phyloP scores from a whole-genome alignment of 1,140 invertebrate species.

The Drosophila truncata region DNA sequence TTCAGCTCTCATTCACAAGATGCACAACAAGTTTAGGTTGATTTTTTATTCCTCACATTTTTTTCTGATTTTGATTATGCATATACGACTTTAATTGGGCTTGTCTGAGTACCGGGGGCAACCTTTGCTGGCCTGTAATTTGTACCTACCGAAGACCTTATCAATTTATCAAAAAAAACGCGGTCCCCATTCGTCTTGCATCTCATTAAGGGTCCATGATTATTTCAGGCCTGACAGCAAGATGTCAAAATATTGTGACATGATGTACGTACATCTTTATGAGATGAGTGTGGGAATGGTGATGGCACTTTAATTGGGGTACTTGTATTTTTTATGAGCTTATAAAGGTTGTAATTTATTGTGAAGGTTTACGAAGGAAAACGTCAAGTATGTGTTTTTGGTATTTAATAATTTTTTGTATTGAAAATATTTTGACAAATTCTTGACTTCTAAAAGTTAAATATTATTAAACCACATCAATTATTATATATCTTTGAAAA shows the following conservation, averaged over 20 bases:
- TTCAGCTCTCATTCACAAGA: constrained; percentile 55
- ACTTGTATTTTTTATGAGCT: neutral
- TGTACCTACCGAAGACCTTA: constrained; percentile 62
- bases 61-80: constrained; percentile 41
- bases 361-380: neutral
- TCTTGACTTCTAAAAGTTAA: neutral
- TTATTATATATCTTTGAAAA: neutral
- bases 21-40: constrained; percentile 70
- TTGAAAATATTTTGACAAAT: neutral
- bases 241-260: constrained; percentile 49
- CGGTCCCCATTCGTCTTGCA: constrained; percentile 58
- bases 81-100: constrained; percentile 64
- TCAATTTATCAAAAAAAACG: constrained; percentile 73
- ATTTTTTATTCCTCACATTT: neutral
- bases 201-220: constrained; percentile 58
- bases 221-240: constrained; percentile 31
- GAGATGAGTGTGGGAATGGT: constrained; percentile 18
- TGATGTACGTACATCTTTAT: constrained; percentile 43
- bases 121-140: constrained; percentile 60
- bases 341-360: neutral
- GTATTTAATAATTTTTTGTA: neutral
- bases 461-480: neutral
- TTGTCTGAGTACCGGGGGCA: constrained; percentile 28
- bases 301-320: constrained; percentile 23
- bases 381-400: neutral